phyloP scores from a whole-genome alignment of 2,888 invertebrate genomes.

The Drosophila emarginata region DNA sequence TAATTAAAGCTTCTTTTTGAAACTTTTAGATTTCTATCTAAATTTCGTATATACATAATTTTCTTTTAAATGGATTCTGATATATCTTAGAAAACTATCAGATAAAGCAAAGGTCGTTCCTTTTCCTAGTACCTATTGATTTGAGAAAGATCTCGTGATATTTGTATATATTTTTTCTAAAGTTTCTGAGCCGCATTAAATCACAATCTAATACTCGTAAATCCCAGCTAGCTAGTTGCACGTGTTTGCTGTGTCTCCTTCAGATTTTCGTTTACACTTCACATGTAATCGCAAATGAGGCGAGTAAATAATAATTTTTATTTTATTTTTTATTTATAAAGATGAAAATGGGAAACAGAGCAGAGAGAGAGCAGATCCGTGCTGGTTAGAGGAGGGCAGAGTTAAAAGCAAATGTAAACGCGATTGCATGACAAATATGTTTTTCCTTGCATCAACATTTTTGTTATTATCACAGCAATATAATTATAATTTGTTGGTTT shows the following conservation, averaged over 20 bases:
- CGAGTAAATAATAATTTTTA: conserved; percentile 47
- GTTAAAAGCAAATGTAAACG: conserved; percentile 59
- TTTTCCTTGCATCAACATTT: conserved; percentile 17
- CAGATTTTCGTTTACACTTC: conserved; percentile 30
- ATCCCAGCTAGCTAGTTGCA: background rate
- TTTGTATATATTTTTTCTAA: background rate
- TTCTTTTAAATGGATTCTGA: too few species aligned
- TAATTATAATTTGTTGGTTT: conserved; percentile 10
- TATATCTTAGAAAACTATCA: too few species aligned
- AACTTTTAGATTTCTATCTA: too few species aligned
- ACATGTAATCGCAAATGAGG: conserved; percentile 57
- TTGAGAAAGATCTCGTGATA: too few species aligned
- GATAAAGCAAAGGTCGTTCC: too few species aligned
- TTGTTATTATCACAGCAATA: conserved; percentile 14
- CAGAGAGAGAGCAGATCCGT: conserved; percentile 30
- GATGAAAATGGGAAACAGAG: conserved; percentile 65
- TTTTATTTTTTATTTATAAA: conserved; percentile 14
- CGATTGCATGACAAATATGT: conserved; percentile 31
- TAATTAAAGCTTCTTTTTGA: too few species aligned
- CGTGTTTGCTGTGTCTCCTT: conserved; percentile 1
- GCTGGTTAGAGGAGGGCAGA: background rate
- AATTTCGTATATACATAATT: too few species aligned
- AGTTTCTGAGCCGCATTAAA: background rate
- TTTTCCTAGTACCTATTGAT: too few species aligned
- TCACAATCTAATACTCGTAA: background rate